Evolutionary conservation across 2,888 invertebrate species (phyloP), one percentile per base, ranked within the genome.

Genomic region (Neelides folsomi): DNA sequence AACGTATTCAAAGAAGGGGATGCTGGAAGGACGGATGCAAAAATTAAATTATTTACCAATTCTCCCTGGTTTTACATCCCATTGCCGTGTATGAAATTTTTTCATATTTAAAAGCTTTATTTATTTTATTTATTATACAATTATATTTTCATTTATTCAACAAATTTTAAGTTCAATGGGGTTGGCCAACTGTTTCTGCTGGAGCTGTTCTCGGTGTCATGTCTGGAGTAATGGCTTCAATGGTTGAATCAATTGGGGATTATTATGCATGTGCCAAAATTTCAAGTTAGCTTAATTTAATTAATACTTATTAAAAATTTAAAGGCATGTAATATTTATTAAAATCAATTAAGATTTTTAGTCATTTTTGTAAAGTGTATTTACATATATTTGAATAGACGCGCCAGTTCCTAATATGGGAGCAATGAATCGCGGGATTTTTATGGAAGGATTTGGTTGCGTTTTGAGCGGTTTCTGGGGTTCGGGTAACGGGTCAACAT

Each of bases 361-460:
- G 20, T 34, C 5, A 27, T 49, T n/a, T n/a, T 13, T 49, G 34
- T 18, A 6, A 46, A 45, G n/a, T 47, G 20, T 46, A 45, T 35
- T 44, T 39, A 35, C 13, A 9, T 10, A 18, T 49, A 9, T 56
- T 61, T 60, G 27, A 19, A 36, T 57, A 82, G 84, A 79, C 20
- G 86, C 84, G 0, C 81, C 85, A 0, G 80, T 86, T 0, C 89
- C 89, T 0, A 89, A 89, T 0, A 72, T 83, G 7, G 86, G 87
- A 69, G 88, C 87, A 0, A 83, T 90, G 64, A 89, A 89, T 71
- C 77, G 90, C 39, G 90, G 89, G 0, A 82, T 87, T 36, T 82
- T 82, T 36, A 80, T 84, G 0, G 89, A 90, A 70, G 89, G 88
- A 0, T 70, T 88, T 1, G 86, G 86, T n/a, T 86, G 86, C 0